Evolutionary conservation across 2,888 invertebrate species (phyloP).

Genomic region (Ceramica pisi): DNA sequence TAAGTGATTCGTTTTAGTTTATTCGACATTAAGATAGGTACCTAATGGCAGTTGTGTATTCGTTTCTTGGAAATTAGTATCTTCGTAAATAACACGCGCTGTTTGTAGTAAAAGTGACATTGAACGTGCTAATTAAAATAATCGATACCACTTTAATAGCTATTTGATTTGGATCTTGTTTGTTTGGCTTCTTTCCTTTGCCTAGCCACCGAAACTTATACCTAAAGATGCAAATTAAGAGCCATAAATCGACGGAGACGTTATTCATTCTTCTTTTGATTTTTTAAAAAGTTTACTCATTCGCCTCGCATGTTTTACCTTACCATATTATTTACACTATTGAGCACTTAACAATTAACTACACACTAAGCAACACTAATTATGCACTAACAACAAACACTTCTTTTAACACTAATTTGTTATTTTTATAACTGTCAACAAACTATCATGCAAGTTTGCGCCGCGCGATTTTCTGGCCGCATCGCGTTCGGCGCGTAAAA

Average conservation of each 20-base stretch:
- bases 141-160: slow-evolving; percentile 55
- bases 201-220: slow-evolving; percentile 1
- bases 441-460: slow-evolving; percentile 61
- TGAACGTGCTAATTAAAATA: slow-evolving; percentile 57
- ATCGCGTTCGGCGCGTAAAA: slow-evolving; percentile 77
- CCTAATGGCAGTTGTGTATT: slow-evolving; percentile 15
- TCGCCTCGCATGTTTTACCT: slow-evolving; percentile 69
- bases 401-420: slow-evolving; percentile 50
- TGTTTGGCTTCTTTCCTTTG: slow-evolving; percentile 42
- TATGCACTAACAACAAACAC: slow-evolving; percentile 47
- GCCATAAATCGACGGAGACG: slow-evolving; percentile 6
- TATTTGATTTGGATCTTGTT: slow-evolving; percentile 46
- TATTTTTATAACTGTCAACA: slow-evolving; percentile 67
- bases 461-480: slow-evolving; percentile 65
- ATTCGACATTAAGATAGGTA: slow-evolving; percentile 35
- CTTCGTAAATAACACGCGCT: slow-evolving; percentile 52
- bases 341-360: slow-evolving; percentile 65
- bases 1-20: slow-evolving; percentile 51
- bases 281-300: slow-evolving; percentile 21
- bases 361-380: slow-evolving; percentile 49
- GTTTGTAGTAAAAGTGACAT: slow-evolving; percentile 53
- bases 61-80: slow-evolving; percentile 48
- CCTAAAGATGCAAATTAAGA: slow-evolving; percentile 14
- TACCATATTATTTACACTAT: slow-evolving; percentile 69
- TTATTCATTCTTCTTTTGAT: slow-evolving; percentile 21